phyloP scores from a whole-genome alignment of 2,888 invertebrate species.

The Drosophila kuntzei region DNA sequence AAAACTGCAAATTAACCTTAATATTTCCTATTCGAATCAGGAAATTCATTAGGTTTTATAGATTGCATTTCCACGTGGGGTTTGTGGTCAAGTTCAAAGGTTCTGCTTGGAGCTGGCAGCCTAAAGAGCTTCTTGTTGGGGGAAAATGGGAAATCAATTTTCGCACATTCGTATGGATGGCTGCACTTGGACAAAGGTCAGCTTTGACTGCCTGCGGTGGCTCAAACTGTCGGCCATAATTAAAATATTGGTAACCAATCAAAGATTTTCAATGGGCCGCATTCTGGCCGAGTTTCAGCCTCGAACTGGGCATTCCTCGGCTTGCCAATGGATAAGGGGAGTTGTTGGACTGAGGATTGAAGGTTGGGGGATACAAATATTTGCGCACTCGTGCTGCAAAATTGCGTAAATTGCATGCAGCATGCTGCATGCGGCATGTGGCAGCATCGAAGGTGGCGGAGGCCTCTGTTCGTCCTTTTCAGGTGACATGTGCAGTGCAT shows the following conservation, averaged over 20 bases:
- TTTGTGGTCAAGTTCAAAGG: constrained; percentile 12
- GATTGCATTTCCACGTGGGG: neutral
- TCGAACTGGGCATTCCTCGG: constrained; percentile 8
- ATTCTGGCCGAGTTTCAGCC: constrained; percentile 9
- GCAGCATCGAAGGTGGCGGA: constrained; percentile 4
- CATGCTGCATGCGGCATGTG: constrained; percentile 46
- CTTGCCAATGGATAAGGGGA: neutral
- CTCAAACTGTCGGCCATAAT: constrained; percentile 67
- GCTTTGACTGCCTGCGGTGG: constrained; percentile 36
- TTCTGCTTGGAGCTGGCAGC: neutral
- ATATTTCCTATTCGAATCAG: neutral
- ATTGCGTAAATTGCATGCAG: constrained; percentile 80
- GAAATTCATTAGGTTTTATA: neutral
- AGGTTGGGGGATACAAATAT: constrained; percentile 57
- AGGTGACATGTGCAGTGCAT: constrained; percentile 71
- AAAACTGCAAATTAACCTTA: too few relatives aligned
- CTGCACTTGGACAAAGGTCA: constrained; percentile 61
- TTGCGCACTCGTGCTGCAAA: constrained; percentile 79
- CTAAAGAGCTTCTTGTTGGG: neutral
- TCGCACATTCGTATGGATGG: constrained; percentile 14
- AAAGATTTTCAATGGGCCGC: constrained; percentile 65
- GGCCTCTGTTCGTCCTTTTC: constrained; percentile 48
- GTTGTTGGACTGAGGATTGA: neutral
- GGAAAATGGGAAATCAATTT: constrained; percentile 58
- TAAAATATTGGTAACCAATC: constrained; percentile 83